Evolutionary conservation across 2,888 invertebrate species (phyloP), one percentile per base, ranked within the genome.

Genomic region (Holacanthella duospinosa): DNA sequence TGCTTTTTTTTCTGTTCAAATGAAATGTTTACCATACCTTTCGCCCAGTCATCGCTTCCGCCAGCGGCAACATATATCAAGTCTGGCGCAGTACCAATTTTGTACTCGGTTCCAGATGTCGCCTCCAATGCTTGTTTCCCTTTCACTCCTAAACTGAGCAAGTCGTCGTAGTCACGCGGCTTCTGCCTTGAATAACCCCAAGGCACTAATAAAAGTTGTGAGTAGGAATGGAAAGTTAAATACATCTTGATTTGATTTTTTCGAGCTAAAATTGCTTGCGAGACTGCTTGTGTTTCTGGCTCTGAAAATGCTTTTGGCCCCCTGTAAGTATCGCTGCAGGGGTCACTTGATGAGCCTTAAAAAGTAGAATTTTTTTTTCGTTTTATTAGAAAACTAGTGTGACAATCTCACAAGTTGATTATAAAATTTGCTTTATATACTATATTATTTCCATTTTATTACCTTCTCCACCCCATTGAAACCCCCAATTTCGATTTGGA

Each of bases 361-460:
- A 0, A 81, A 77, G 75, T 87, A 86, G 0, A n/a, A n/a, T n/a
- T n/a, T n/a, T n/a, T n/a, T n/a, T n/a, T n/a, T n/a, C n/a, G n/a
- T n/a, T n/a, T n/a, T n/a, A n/a, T n/a, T n/a, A n/a, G n/a, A n/a
- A n/a, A n/a, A n/a, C n/a, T n/a, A n/a, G n/a, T n/a, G n/a, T n/a
- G n/a, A n/a, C n/a, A n/a, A n/a, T n/a, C n/a, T n/a, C n/a, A n/a
- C n/a, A n/a, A n/a, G n/a, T n/a, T n/a, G n/a, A n/a, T n/a, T n/a
- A n/a, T n/a, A n/a, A n/a, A n/a, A n/a, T n/a, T n/a, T n/a, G n/a
- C n/a, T n/a, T n/a, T n/a, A n/a, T n/a, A n/a, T n/a, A n/a, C n/a
- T n/a, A n/a, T n/a, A n/a, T n/a, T n/a, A n/a, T n/a, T n/a, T 64
- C 89, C 89, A 75, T 89, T 93, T 77, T 93, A 93, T 66, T 93